These are phyloP conservation scores for Scolanthus callimorphus DNA, from an alignment of 92 coral and sea anemone genomes.

Conservation along the genomic window DNA sequence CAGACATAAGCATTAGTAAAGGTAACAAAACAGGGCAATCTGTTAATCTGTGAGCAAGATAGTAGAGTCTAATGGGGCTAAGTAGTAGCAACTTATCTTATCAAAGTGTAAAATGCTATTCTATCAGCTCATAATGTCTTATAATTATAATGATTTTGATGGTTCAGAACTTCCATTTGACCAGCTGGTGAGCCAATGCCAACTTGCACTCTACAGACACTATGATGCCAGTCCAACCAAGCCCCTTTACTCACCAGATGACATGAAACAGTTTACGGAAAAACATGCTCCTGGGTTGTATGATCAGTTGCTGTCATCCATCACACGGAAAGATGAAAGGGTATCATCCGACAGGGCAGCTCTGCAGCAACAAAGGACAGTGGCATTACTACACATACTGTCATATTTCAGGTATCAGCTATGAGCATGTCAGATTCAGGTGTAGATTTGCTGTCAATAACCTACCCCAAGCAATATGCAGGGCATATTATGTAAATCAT, in stretches of 20 bases:
- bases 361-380: conserved; percentile 27
- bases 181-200: conserved; percentile 17
- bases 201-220: conserved; percentile 8
- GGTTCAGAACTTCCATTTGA: conserved; percentile 7
- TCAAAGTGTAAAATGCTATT: too few species aligned
- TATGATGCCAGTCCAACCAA: conserved; percentile 3
- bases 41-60: too few species aligned
- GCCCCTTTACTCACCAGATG: conserved; percentile 20
- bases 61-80: too few species aligned
- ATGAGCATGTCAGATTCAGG: too few species aligned
- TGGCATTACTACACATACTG: conserved; percentile 19
- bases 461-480: too few species aligned
- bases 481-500: too few species aligned
- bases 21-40: too few species aligned
- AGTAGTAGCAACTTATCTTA: too few species aligned
- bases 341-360: conserved; percentile 8
- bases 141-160: too few species aligned
- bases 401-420: conserved; percentile 33
- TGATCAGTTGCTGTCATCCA: conserved; percentile 4
- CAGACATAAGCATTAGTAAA: too few species aligned
- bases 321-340: conserved; percentile 11
- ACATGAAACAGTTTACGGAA: conserved; percentile 4
- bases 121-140: too few species aligned
- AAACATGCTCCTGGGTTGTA: conserved; percentile 23
- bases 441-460: too few species aligned